Evolutionary conservation across 2,113 vertebrate species (phyloP), one percentile per base, ranked within the genome.

Genomic region (Cryptotis parvus): DNA sequence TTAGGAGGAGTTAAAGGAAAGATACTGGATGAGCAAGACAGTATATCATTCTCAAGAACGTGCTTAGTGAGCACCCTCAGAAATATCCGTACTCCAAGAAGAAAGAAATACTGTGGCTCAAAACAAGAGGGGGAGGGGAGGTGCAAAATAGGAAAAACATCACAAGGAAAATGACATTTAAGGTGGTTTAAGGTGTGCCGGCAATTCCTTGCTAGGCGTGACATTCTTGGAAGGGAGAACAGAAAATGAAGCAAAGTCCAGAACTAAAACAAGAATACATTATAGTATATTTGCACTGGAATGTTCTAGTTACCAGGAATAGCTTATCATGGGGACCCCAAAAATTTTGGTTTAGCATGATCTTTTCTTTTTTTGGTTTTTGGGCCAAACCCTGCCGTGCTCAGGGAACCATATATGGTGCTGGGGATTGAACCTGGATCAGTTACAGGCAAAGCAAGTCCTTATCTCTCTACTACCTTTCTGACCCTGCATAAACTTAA

Each of bases 221-320:
- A 61, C 35, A 52, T 90, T 82, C n/a, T 86, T 58, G 65, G 76
- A 87, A 87, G 37, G 24, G 43, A 83, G 75, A 88, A 85, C 49
- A 93, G 88, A 94, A 87, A 26, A 26, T 78, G 43, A 94, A 77
- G 68, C 72, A 33, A 66, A 73, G 41, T 33, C 37, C 76, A 91
- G 92, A 84, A 89, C n/a, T 66, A 89, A 89, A 91, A 86, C 66
- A 45, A 90, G 94, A 91, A 49, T 43, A 65, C 4, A 45, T 0
- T 58, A 22, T 15, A 7, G 14, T 49, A 14, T 49, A 49, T 49
- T 49, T 49, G 45, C 14, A 49, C 45, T 49, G 29, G 55, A 33
- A 81, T 45, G 35, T 55, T 77, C 55, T 55, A 73, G 49, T 66
- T 81, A 80, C 61, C 75, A 55, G 75, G 66, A 82, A 69, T 14